Evolutionary conservation across 2,888 invertebrate species (phyloP), one percentile per base, ranked within the genome.

Genomic region (Alloscopus bannaensis): DNA sequence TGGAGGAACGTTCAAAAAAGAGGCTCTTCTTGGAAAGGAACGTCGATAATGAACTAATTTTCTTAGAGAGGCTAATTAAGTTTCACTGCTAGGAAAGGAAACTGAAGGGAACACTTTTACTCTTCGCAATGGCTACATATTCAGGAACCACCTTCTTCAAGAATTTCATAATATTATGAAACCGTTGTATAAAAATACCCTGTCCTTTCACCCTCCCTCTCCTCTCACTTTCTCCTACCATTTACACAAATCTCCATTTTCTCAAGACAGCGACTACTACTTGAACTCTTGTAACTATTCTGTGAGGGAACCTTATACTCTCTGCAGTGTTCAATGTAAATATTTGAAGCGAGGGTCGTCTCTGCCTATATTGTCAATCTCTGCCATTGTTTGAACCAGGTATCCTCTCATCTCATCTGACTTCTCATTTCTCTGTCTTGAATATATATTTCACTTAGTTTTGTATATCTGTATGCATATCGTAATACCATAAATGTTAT

Each of bases 401-500:
- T 86, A 86, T 52, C 52, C n/a, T 86, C 86, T 86, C 86, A 86
- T 86, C 86, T 86, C 86, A 85, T 86, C 86, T 86, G 73, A 80
- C 79, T 83, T 80, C 81, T 83, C n/a, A n/a, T 78, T 65, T 81
- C n/a, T n/a, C 65, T 73, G 26, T n/a, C n/a, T n/a, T n/a, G n/a
- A n/a, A n/a, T n/a, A n/a, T 66, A 66, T 68, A 50, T 62, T 73
- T 64, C 45, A 64, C 55, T 77, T 77, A 22, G 22, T 52, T 55
- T 69, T 55, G 22, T 57, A 68, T 36, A 52, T 62, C 47, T 36
- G 47, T 60, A 50, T 31, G 50, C 50, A 47, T 31, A 59, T 57
- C n/a, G n/a, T n/a, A n/a, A n/a, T n/a, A n/a, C n/a, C n/a, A n/a
- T n/a, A n/a, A 24, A 57, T 31, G 40, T 40, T 31, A 36, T 2